Evolutionary conservation across 2,888 invertebrate genomes (phyloP).

Genomic region (Amorpha juglandis): DNA sequence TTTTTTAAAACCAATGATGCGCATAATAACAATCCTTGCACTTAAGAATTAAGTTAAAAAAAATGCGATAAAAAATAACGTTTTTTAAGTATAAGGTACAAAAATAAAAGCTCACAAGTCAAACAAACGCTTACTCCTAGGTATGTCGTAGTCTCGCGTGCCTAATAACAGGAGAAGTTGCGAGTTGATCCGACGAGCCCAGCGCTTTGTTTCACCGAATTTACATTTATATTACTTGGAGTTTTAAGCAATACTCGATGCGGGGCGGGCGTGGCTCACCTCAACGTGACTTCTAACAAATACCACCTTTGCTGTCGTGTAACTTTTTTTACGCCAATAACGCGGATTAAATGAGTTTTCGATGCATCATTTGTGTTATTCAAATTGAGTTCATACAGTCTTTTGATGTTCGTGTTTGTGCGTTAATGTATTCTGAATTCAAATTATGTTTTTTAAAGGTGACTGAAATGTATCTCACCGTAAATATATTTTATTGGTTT

Average conservation of each 20-base stretch:
- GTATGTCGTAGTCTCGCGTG: conserved; percentile 29
- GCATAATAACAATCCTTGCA: too few species aligned
- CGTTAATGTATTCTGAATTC: not conserved
- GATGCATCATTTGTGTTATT: conserved; percentile 9
- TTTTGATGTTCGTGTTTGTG: not conserved
- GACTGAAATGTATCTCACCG: too few species aligned
- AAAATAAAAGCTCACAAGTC: not conserved
- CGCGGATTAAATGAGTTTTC: conserved; percentile 14
- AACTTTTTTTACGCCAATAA: conserved; percentile 5
- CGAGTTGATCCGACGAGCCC: conserved; percentile 47
- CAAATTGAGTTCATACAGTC: not conserved
- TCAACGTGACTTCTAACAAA: conserved; percentile 17
- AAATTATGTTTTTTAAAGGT: not conserved
- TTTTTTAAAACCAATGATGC: too few species aligned
- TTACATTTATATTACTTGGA: conserved; percentile 69
- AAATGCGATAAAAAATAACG: too few species aligned
- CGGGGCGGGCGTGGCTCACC: conserved; percentile 4
- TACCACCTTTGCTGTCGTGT: conserved; percentile 20
- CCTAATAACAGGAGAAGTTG: conserved; percentile 51
- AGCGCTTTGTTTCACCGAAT: conserved; percentile 56
- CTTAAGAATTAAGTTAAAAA: too few species aligned
- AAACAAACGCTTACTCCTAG: conserved; percentile 22
- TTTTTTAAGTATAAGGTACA: too few species aligned
- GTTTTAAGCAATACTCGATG: conserved; percentile 63
- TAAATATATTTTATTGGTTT: too few species aligned